Evolutionary conservation across 1,140 invertebrate genomes (phyloP).

Genomic region (Tribolium castaneum): DNA sequence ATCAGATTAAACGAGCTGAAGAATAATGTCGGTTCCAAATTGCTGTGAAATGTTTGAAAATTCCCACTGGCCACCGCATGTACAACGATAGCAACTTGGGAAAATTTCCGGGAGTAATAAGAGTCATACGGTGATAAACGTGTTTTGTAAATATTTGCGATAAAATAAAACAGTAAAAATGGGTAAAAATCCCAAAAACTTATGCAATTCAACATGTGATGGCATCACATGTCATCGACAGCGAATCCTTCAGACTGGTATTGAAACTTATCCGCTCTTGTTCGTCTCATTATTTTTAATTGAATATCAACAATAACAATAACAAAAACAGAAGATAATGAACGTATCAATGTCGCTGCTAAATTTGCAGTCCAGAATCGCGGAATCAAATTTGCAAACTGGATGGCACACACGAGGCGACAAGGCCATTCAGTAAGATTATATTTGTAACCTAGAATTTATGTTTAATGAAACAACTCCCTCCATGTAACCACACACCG

Average conservation of each 20-base stretch:
- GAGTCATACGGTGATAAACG: background rate
- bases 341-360: constrained; percentile 3
- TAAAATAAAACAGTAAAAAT: background rate
- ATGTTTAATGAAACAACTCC: constrained; percentile 22
- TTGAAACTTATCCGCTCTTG: background rate
- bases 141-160: background rate
- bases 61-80: no score
- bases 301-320: background rate
- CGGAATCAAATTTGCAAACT: constrained; percentile 35
- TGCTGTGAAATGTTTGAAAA: no score
- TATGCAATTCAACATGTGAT: background rate
- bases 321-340: constrained; percentile 6
- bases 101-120: background rate
- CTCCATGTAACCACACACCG: constrained; percentile 4
- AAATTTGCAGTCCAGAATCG: constrained; percentile 1
- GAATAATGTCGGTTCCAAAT: no score
- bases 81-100: no score
- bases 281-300: background rate
- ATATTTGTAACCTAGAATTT: constrained; percentile 16
- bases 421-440: constrained; percentile 31
- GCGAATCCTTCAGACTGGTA: background rate
- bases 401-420: constrained; percentile 27
- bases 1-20: no score
- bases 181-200: background rate
- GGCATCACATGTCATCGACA: background rate